Evolutionary conservation across 2,888 invertebrate species (phyloP).

Genomic region (Pristionchus fissidentatus): DNA sequence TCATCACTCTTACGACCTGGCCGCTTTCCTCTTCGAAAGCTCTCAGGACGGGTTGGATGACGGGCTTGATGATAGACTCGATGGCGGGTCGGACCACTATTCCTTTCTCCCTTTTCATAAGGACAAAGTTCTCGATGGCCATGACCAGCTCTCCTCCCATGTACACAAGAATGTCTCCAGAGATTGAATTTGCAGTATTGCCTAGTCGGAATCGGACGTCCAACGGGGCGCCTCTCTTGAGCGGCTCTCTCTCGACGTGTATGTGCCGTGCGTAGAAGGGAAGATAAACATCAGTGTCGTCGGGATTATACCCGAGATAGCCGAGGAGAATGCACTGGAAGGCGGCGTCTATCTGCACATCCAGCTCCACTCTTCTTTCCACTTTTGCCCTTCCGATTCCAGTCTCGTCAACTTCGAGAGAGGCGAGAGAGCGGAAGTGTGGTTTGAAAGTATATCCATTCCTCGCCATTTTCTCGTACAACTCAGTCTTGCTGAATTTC

Average conservation of each 20-base stretch:
- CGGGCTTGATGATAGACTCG: too few species aligned
- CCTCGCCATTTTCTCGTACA: conserved; percentile 55
- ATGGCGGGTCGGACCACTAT: too few species aligned
- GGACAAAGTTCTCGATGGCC: background rate
- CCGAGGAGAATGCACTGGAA: conserved; percentile 57
- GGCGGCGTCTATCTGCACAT: conserved; percentile 60
- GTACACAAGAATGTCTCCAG: background rate
- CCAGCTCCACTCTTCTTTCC: conserved; percentile 53
- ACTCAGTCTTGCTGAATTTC: conserved; percentile 49
- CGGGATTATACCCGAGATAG: conserved; percentile 53
- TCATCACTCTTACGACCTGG: background rate
- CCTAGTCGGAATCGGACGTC: conserved; percentile 41
- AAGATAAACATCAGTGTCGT: conserved; percentile 55
- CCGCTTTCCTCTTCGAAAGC: too few species aligned
- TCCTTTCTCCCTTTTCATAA: background rate
- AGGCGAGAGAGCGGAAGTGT: background rate
- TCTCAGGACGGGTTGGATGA: too few species aligned
- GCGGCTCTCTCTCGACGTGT: conserved; percentile 46
- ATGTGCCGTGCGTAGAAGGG: conserved; percentile 60
- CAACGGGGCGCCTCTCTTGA: conserved; percentile 8
- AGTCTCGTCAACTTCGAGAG: background rate
- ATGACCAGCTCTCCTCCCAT: background rate
- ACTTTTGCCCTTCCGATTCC: background rate
- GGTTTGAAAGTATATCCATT: conserved; percentile 48
- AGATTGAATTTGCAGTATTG: background rate